Evolutionary conservation across 2,113 vertebrate genomes (phyloP), one percentile per base, ranked within the genome.

Genomic region (Trichechus manatus): DNA sequence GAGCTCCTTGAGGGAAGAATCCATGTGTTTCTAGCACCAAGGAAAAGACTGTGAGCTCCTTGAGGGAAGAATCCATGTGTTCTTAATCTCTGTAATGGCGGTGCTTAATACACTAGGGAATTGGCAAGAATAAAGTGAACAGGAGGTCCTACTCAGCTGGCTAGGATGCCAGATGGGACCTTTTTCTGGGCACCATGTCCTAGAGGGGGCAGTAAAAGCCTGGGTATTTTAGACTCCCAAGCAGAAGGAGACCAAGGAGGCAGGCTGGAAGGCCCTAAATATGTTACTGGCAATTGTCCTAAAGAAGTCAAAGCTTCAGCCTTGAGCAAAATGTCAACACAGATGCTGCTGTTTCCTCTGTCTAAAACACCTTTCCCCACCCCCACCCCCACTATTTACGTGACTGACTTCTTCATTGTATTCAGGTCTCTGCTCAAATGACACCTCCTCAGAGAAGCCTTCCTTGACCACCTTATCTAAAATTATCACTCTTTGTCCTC

Each of bases 281-380:
- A 93, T 59, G 27, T 9, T 88, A 50, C 22, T 94, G 23, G 66
- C 27, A 88, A 91, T 59, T 87, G 11, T 82, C 17, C 53, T 85
- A 42, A 82, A 74, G 27, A 25, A 88, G 80, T 74, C 27, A 50
- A 78, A 22, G 3, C 14, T 94, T 96, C 39, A 86, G 33, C 31
- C 53, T 87, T 96, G 47, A 86, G 79, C 9, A 78, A 80, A 95
- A 95, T 36, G 33, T 89, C 63, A 79, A 56, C 15, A 82, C 27
- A 42, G 66, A 70, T 80, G 3, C 9, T 91, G 59, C 22, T 81
- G 8, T 89, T 81, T 66, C n/a, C 25, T 92, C 33, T 68, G 1
- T 63, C 6, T 93, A 77, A 89, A 87, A 61, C 31, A 70, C 36
- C 20, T 15, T 96, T 9, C 25, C 53, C 11, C 13, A 13, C 53